Base-by-base conservation (phyloP, 2,797 vertebrate genomes). In the Gallinago nigripennis region DNA sequence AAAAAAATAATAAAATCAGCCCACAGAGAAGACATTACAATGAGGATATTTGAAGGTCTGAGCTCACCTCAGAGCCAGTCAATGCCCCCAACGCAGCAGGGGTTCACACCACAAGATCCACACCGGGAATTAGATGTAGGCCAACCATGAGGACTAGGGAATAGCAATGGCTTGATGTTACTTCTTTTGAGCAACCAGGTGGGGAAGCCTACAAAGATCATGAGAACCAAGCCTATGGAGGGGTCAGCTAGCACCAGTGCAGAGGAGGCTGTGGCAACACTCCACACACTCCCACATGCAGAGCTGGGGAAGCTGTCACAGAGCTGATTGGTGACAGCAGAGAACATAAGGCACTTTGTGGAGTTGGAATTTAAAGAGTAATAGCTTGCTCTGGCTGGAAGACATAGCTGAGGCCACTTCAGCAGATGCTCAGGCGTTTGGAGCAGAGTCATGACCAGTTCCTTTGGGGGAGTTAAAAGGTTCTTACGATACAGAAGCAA, bases 161-260 rank as follows among this genome's bases (percentile, higher is more conserved):
- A 57, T 2, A 37, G 73, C 3, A 0, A 43, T 1, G 6, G 16
- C 58, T 45, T 31, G 9, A 15, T 1, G 17, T 25, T 15, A 12
- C 3, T 88, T 35, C 31, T 63, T 61, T 37, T 2, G 28, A 75
- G 48, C n/a, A 8, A 18, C 5, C 27, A 6, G 35, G 5, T 25
- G 8, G 8, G n/a, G 14, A 70, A 69, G 24, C 8, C 65, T 7
- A 12, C 57, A 35, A 28, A 71, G 39, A 31, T 4, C 63, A 12
- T 0, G 14, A 72, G 23, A 69, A 37, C 33, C 35, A 45, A 68
- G 39, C 19, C 65, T 7, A 2, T 3, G 0, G 58, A 30, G 30
- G 71, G 54, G 71, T 60, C 85, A 80, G 72, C 2, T 2, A 43
- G 41, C 53, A 58, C 20, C 48, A 33, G 24, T 0, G 20, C 20